A percentile compares a stretch with the other conserved stretches of the same genome.
These are phyloP conservation scores for Onychomys leucogaster DNA, from an alignment of 2,797 vertebrate species.

Conservation along the genomic window DNA sequence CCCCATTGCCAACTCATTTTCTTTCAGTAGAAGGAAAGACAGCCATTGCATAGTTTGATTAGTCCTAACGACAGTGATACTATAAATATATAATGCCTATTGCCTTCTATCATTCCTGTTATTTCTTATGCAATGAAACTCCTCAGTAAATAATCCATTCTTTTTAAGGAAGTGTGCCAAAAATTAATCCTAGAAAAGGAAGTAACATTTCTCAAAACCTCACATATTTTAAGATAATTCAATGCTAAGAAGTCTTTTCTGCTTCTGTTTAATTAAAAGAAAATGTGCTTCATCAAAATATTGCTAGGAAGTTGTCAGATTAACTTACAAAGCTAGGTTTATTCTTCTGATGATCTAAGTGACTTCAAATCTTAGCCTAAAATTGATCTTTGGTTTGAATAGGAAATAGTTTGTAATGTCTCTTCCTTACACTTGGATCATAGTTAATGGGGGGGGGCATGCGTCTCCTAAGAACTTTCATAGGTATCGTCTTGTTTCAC, in stretches of 20 bases:
- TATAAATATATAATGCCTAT: constrained; percentile 42
- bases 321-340: constrained; percentile 42
- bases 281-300: constrained; percentile 6
- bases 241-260: background rate
- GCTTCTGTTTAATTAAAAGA: constrained; percentile 63
- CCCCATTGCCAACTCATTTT: background rate
- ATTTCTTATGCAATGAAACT: constrained; percentile 23
- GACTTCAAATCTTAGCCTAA: constrained; percentile 1
- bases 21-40: background rate
- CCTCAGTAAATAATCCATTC: background rate
- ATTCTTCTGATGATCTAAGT: constrained; percentile 18
- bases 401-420: constrained; percentile 5
- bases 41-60: constrained; percentile 46
- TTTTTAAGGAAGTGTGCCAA: background rate
- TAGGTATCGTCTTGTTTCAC: background rate
- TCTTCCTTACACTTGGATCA: background rate
- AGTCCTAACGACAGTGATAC: constrained; percentile 17
- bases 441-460: background rate
- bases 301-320: constrained; percentile 59
- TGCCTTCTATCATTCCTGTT: constrained; percentile 22
- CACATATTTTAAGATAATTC: background rate
- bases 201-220: constrained; percentile 34
- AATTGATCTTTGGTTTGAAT: background rate
- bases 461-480: background rate
- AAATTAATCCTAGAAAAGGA: background rate